Conservation (phyloP, 2,797 vertebrate genomes). For the Hapalemur alaotrensis region DNA sequence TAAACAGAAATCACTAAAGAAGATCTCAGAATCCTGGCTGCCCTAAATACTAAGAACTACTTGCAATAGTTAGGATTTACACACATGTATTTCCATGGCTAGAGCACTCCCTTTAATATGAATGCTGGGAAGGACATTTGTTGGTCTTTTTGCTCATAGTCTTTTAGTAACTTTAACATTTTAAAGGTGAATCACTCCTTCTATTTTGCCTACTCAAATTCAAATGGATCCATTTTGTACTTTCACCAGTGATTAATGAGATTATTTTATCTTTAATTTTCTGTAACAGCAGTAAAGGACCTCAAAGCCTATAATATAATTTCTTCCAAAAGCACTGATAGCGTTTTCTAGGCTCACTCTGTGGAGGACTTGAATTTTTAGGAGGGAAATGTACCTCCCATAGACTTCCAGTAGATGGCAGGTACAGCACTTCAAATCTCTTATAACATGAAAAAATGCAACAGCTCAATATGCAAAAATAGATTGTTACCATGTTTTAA, state of each 20-base stretch:
- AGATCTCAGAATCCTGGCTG: background rate
- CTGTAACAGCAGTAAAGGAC: conserved; percentile 3
- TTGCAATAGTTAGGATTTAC: background rate
- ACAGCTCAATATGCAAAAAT: conserved; percentile 35
- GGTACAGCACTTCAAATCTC: conserved; percentile 83
- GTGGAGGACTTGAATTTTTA: conserved; percentile 23
- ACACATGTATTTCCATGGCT: background rate
- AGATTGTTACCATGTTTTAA: conserved; percentile 34
- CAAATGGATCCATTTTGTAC: background rate
- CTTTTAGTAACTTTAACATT: conserved; percentile 17
- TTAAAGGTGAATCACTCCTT: conserved; percentile 50
- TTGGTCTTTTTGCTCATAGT: background rate
- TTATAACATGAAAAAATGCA: conserved; percentile 32
- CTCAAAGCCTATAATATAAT: background rate
- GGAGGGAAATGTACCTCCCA: conserved; percentile 78
- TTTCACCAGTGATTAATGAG: conserved; percentile 9
- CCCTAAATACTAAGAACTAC: background rate
- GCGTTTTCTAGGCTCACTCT: background rate
- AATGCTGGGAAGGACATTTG: background rate
- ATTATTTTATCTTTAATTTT: conserved; percentile 51
- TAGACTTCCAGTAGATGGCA: conserved; percentile 87
- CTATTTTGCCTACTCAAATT: background rate
- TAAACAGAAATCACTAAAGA: conserved; percentile 8
- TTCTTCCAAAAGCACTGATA: conserved; percentile 19
- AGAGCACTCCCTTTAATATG: background rate